These are phyloP conservation scores for Aegotheles bennettii DNA, from an alignment of 2,113 vertebrate species.

Conservation along the genomic window DNA sequence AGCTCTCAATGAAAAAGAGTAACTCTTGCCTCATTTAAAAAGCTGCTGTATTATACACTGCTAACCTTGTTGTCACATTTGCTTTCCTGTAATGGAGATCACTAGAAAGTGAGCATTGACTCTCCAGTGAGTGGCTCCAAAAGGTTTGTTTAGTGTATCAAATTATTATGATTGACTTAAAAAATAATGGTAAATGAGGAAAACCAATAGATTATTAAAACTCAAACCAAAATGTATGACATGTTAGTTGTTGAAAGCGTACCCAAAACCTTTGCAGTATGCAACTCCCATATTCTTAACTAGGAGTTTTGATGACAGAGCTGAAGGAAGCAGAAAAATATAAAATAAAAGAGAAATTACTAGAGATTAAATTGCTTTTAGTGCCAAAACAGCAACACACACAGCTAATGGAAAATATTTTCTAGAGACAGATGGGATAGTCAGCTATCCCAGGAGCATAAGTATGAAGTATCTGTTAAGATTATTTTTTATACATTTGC, in stretches of 20 bases:
- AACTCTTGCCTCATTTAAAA: not conserved
- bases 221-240: not conserved
- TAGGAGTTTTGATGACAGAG: constrained; percentile 49
- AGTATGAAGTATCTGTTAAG: constrained; percentile 73
- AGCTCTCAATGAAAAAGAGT: not conserved
- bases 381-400: constrained; percentile 65
- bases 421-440: constrained; percentile 73
- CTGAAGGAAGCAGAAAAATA: constrained; percentile 48
- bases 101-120: not conserved
- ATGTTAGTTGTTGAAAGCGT: not conserved
- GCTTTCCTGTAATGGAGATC: not conserved
- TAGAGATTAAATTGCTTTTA: constrained; percentile 67
- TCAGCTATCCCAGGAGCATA: constrained; percentile 65
- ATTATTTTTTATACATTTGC: constrained; percentile 73
- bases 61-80: not conserved
- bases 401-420: constrained; percentile 70
- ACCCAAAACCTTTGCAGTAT: not conserved
- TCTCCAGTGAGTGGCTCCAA: not conserved
- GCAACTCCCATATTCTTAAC: not conserved
- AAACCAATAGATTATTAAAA: not conserved
- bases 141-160: not conserved
- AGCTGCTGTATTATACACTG: not conserved
- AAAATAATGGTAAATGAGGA: not conserved
- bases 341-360: constrained; percentile 65
- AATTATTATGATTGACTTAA: not conserved